Conservation (phyloP, 2,888 invertebrate species). For the Pediacus dermestoides region DNA sequence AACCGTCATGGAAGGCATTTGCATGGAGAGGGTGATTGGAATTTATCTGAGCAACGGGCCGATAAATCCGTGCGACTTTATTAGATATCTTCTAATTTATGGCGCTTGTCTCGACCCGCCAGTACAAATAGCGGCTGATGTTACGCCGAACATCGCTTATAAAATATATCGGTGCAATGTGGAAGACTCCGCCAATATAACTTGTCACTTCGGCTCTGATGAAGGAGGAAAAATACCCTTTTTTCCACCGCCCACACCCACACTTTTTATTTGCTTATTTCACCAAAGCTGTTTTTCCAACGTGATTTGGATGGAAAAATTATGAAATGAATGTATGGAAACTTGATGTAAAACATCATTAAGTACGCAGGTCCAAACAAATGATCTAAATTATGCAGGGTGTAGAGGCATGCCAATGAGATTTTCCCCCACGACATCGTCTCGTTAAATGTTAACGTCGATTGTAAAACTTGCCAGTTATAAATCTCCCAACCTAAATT, state of each 20-base stretch:
- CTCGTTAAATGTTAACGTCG: constrained; percentile 49
- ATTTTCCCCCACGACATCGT: constrained; percentile 42
- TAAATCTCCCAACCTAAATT: constrained; percentile 47
- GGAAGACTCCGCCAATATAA: constrained; percentile 33
- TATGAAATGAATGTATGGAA: too few relatives aligned
- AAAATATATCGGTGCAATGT: constrained; percentile 37
- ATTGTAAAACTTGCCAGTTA: constrained; percentile 50
- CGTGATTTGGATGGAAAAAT: too few relatives aligned
- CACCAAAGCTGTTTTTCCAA: too few relatives aligned
- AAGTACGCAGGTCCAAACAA: too few relatives aligned
- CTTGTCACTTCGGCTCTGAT: constrained; percentile 22
- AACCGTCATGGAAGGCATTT: constrained; percentile 37
- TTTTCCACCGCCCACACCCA: not conserved
- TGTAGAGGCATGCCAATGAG: constrained; percentile 40
- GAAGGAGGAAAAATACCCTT: constrained; percentile 4
- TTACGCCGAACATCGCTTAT: constrained; percentile 41
- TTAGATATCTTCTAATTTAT: constrained; percentile 53
- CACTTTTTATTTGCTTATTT: not conserved
- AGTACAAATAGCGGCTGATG: constrained; percentile 44
- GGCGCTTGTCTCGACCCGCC: constrained; percentile 46
- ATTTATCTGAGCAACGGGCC: constrained; percentile 48
- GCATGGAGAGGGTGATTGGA: constrained; percentile 47
- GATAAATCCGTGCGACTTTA: constrained; percentile 52
- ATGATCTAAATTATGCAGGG: constrained; percentile 45
- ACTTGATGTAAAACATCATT: too few relatives aligned